Base-by-base conservation (phyloP, 2,888 invertebrate species). In the Drepana falcataria region DNA sequence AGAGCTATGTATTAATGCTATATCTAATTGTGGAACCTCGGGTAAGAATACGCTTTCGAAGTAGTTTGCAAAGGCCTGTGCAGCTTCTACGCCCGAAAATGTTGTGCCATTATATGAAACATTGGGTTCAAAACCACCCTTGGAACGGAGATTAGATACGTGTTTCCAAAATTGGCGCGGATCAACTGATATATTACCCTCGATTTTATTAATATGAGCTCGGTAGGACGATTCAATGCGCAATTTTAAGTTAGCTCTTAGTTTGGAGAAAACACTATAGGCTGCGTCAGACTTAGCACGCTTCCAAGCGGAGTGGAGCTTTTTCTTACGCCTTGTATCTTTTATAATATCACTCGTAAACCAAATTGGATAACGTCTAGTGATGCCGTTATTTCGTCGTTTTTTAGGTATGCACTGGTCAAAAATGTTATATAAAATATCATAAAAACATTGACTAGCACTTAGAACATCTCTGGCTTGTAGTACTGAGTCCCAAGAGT, bases 101-200 rank as follows among this genome's bases (percentile, higher is more conserved):
- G 34, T 7, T 7, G 2, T 9, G 33, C 48, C 52, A 44, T 52
- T 47, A 4, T 44, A 56, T 5, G 4, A 44, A 5, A 53, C 33
- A 9, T 35, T 52, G 7, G 53, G 52, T 47, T 54, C 54, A 44
- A 56, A 56, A 7, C 56, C 54, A 41, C 56, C 54, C 7, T 37
- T 47, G 3, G 41, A 9, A 0, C 56, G 35, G 35, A 56, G 35
- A 33, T 47, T 54, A 7, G 40, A 35, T 2, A 56, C 35, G 47
- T 56, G 48, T 1, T 35, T 48, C 56, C 54, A 56, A 35, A 54
- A 54, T 6, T 35, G 4, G 6, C 33, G 7, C 2, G 53, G 51
- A 4, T 53, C 52, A 4, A 6, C 4, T 35, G 9, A 44, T 9
- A 57, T 47, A 34, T 41, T 5, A 21, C 35, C 33, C 35, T 47